phyloP scores from a whole-genome alignment of 2,113 vertebrate genomes.

The Dasyurus viverrinus region DNA sequence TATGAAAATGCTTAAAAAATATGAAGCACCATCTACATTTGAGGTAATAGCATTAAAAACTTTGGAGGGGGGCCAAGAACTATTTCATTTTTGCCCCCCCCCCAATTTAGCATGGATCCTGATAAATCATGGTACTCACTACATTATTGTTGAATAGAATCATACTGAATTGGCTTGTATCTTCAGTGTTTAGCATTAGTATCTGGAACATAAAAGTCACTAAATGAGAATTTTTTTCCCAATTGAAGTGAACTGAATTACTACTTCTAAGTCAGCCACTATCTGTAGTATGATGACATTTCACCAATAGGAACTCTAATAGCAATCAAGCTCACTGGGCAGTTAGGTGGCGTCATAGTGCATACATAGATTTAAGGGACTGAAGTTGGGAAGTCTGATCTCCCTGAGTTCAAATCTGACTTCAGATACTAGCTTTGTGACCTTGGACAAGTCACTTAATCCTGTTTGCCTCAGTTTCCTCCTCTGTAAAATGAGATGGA shows the following conservation, averaged over 20 bases:
- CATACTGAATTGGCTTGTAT: neutral
- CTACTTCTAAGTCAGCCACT: neutral
- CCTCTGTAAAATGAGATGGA: neutral
- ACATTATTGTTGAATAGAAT: neutral
- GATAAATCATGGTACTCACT: neutral
- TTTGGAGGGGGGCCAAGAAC: neutral
- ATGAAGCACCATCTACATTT: neutral
- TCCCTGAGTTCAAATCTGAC: neutral
- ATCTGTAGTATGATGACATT: neutral
- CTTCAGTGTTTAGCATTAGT: neutral
- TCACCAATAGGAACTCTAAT: neutral
- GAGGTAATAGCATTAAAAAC: neutral
- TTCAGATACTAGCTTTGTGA: neutral
- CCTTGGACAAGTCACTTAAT: neutral
- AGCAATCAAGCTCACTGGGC: conserved; percentile 21
- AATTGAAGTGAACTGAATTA: neutral
- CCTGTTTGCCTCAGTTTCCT: neutral
- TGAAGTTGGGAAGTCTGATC: neutral
- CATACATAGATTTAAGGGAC: neutral
- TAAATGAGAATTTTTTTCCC: neutral
- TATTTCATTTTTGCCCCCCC: no score
- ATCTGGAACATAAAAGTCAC: neutral
- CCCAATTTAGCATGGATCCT: neutral
- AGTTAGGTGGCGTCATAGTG: neutral
- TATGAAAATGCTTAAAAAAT: neutral